Conservation (phyloP, 2,113 vertebrate genomes). For the Lepus timidus region DNA sequence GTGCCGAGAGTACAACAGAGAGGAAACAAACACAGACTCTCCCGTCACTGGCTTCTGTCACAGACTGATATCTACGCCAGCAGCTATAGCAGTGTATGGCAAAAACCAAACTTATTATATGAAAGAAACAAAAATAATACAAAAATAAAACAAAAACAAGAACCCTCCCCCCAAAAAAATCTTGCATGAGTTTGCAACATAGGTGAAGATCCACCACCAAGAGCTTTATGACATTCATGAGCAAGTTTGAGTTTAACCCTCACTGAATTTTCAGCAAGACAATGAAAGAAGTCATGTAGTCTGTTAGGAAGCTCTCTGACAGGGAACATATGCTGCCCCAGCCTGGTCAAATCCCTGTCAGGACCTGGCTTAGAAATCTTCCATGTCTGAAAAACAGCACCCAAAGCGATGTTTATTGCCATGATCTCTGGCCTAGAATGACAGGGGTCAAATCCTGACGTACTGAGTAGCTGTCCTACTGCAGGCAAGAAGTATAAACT, state of each 20-base stretch:
- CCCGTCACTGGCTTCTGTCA: neutral
- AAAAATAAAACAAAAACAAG: constrained; percentile 4
- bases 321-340: constrained; percentile 24
- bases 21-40: neutral
- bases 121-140: neutral
- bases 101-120: neutral
- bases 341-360: constrained; percentile 11
- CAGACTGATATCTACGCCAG: neutral
- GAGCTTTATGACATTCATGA: neutral
- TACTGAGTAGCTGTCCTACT: neutral
- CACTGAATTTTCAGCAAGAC: neutral
- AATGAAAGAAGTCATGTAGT: neutral
- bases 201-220: neutral
- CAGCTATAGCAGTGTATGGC: neutral
- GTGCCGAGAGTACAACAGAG: neutral
- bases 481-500: neutral
- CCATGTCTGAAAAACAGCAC: neutral
- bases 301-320: neutral
- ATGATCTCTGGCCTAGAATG: neutral
- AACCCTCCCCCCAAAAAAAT: neutral
- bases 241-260: neutral
- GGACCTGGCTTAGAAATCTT: neutral
- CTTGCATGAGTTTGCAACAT: neutral
- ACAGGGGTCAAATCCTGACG: neutral
- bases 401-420: neutral